Base-by-base conservation (phyloP, 1,140 invertebrate genomes). In the Patella vulgata region DNA sequence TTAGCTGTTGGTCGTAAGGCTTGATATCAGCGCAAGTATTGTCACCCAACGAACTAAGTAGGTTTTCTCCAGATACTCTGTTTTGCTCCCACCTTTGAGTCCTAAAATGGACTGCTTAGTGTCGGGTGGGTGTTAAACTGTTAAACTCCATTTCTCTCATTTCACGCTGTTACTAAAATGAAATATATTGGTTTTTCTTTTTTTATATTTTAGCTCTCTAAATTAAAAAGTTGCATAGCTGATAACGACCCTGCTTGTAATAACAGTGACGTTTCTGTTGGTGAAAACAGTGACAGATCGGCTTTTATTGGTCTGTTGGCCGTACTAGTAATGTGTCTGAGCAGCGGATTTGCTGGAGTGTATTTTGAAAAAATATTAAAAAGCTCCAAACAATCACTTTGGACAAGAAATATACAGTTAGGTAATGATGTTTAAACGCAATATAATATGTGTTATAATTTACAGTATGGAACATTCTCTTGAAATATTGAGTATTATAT, bases 301-400 rank as follows among this genome's bases (percentile, higher is more conserved):
- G 89, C 88, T 21, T 75, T 95, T 28, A 69, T 97, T 27, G 98
- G 98, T 4, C 91, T 99, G 74, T 78, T 89, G 50, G 91, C 96
- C 9, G 96, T 97, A 3, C 78, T 99, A 3, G 87, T 89, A 19
- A 96, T 97, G 5, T 98, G 96, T 82, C 90, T 95, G 63, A 87
- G 98, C 42, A 98, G 96, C 33, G 98, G 98, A 4, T 99, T 99
- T 86, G 96, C 97, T 19, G 98, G 98, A 25, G 96, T 99, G 68
- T 99, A 98, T 82, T 99, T 99, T 86, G 98, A 99, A 83, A 99
- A 99, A 87, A 97, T 99, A 71, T 86, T 99, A 0, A 99, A 85
- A 82, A 85, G 81, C n/a, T 94, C 95, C 0, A 91, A 96, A 68
- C 90, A 97, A 51, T 96, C 95, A 0, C 89, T 99, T 0, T 99